Evolutionary conservation across 2,797 vertebrate species (phyloP), one percentile per base, ranked within the genome.

Genomic region (Sebastes matsubarae): DNA sequence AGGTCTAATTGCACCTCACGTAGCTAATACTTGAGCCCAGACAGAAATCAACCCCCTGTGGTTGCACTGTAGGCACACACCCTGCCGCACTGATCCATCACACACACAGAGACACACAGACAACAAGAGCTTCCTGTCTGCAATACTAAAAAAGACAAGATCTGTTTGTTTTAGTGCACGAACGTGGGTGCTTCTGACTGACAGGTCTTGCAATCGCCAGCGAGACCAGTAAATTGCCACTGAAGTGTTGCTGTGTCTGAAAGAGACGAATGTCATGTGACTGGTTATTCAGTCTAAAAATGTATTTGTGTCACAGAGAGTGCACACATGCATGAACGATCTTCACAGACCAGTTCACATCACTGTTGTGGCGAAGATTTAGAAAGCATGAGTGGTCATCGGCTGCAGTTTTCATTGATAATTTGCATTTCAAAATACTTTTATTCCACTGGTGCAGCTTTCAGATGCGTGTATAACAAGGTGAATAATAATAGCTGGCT

Each of bases 11-110:
- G 8, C 46, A 36, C 57, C 75, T 75, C 55, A 18, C 5, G 14
- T 59, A 72, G 64, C 68, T 72, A 42, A 79, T 14, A 58, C 75
- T 82, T 38, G 73, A 87, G 77, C 75, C 64, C 69, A 87, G 84
- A 85, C 72, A 38, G 74, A 85, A 94, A 93, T 92, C 92, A 92
- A 69, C 88, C 88, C 74, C 91, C 86, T 68, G 80, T 38, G 63
- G 83, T 83, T 34, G 4, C 9, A 5, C 68, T 36, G 61, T 46
- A 72, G 68, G 66, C 67, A 65, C 69, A 80, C 5, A 4, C 24
- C 46, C 42, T 24, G 30, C 46, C 67, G 13, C 30, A 32, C 80
- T 61, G 63, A 84, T 79, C 72, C 60, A 55, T 65, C 80, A 60
- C 54, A 70, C 75, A 78, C 36, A 29, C 16, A 6, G 4, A 78